Evolutionary conservation across 2,888 invertebrate species (phyloP).

Genomic region (Aproaerema taeniolella): DNA sequence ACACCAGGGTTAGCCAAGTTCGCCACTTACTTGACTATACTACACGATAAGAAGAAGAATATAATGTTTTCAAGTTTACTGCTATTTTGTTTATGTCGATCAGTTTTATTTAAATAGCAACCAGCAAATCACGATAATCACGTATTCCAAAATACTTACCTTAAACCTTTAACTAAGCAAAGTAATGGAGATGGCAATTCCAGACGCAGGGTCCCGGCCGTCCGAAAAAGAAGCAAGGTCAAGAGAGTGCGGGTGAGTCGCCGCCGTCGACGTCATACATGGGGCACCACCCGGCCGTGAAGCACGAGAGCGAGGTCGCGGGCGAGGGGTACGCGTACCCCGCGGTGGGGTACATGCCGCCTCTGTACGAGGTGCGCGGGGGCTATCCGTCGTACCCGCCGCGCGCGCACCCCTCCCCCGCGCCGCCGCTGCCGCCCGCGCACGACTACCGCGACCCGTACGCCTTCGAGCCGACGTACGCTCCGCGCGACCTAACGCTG

Average conservation of each 20-base stretch:
- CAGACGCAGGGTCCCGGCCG: constrained; percentile 63
- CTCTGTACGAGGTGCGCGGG: constrained; percentile 35
- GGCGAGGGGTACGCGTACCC: constrained; percentile 35
- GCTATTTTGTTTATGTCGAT: too few relatives aligned
- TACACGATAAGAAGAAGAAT: too few relatives aligned
- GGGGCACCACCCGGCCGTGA: constrained; percentile 41
- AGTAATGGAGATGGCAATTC: too few relatives aligned
- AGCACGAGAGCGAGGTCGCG: constrained; percentile 49
- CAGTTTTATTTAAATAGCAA: too few relatives aligned
- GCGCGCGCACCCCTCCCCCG: constrained; percentile 26
- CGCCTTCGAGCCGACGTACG: constrained; percentile 45
- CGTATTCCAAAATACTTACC: too few relatives aligned
- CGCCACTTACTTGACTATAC: too few relatives aligned
- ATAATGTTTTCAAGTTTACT: too few relatives aligned
- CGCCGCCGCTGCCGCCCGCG: constrained; percentile 35
- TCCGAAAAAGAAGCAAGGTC: constrained; percentile 63
- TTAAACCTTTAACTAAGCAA: too few relatives aligned
- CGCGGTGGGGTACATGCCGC: constrained; percentile 35
- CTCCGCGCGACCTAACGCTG: constrained; percentile 48
- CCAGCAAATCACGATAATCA: too few relatives aligned
- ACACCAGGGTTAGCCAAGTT: too few relatives aligned
- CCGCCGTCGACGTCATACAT: constrained; percentile 59
- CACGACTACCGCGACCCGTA: constrained; percentile 59
- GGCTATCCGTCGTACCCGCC: constrained; percentile 36
- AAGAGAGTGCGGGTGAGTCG: constrained; percentile 46